phyloP scores from a whole-genome alignment of 2,797 vertebrate species.

The Gobionotothen gibberifrons region DNA sequence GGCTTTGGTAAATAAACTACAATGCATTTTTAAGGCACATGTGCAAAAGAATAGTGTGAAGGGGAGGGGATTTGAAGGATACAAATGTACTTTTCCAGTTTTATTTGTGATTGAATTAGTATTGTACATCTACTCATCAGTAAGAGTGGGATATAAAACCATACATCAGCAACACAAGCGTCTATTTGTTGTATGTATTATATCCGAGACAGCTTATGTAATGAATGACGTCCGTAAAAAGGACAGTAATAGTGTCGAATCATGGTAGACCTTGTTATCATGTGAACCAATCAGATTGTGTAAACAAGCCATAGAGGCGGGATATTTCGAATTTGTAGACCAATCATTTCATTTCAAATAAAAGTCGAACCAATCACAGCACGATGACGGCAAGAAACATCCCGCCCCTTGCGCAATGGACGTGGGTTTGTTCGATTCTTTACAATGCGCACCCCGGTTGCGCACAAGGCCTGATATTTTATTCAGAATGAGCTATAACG shows the following conservation, averaged over 20 bases:
- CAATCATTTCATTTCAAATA: slow-evolving; percentile 26
- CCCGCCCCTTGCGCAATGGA: slow-evolving; percentile 66
- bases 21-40: neutral
- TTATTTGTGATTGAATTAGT: neutral
- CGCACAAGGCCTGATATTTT: slow-evolving; percentile 42
- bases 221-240: slow-evolving; percentile 11
- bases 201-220: slow-evolving; percentile 62
- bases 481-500: slow-evolving; percentile 77
- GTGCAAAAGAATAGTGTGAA: neutral
- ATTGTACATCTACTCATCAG: neutral
- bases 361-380: slow-evolving; percentile 50
- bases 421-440: slow-evolving; percentile 66
- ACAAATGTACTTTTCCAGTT: neutral
- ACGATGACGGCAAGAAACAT: fast-evolving
- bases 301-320: slow-evolving; percentile 12
- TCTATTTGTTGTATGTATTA: slow-evolving; percentile 2
- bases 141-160: neutral
- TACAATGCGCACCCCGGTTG: neutral
- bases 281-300: slow-evolving; percentile 41
- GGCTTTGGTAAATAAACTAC: neutral
- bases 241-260: slow-evolving; percentile 58
- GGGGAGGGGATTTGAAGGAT: neutral
- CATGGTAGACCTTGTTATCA: slow-evolving; percentile 14
- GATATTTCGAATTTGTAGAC: slow-evolving; percentile 26
- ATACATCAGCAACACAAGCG: neutral